Evolutionary conservation across 2,113 vertebrate genomes (phyloP), one percentile per base, ranked within the genome.

Genomic region (Clarias macrocephalus): DNA sequence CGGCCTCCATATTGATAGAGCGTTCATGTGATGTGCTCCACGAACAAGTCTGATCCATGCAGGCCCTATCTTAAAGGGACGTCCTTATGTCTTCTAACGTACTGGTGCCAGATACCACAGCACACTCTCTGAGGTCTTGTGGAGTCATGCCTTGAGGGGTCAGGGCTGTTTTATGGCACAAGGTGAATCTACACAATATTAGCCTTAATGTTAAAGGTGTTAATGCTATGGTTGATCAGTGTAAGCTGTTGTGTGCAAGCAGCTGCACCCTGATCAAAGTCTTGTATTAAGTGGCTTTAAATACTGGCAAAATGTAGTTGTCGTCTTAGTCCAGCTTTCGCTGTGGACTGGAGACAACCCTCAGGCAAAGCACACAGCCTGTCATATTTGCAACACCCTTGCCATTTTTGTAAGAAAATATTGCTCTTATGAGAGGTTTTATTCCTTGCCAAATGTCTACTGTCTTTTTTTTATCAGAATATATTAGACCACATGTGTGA

Each of bases 161-260:
- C 42, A 42, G 42, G 0, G 42, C 48, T 48, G 48, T 48, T 48
- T 48, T 48, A 48, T 48, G 48, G 48, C 48, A 48, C 48, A 48
- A 48, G 48, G 48, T 48, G 48, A 48, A 48, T 48, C 48, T 48
- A 48, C 48, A 48, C 48, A 48, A 8, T 48, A 48, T 48, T 48
- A 48, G 48, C 7, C 48, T 8, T 8, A 48, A 48, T 48, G 48
- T 48, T 48, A 48, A 48, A 48, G 48, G 48, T 48, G 48, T 8
- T 48, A 48, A 48, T 8, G 48, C 48, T 48, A 48, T 48, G 48
- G 48, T 48, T 48, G 48, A 48, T 48, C 48, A 48, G 48, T 48
- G 48, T 48, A 80, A 86, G 80, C 81, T 86, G 65, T 30, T 37
- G 70, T 83, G 73, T 84, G 73, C 68, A 83, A 86, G 56, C 28